phyloP scores from a whole-genome alignment of 2,797 vertebrate species.

The Pampus argenteus region DNA sequence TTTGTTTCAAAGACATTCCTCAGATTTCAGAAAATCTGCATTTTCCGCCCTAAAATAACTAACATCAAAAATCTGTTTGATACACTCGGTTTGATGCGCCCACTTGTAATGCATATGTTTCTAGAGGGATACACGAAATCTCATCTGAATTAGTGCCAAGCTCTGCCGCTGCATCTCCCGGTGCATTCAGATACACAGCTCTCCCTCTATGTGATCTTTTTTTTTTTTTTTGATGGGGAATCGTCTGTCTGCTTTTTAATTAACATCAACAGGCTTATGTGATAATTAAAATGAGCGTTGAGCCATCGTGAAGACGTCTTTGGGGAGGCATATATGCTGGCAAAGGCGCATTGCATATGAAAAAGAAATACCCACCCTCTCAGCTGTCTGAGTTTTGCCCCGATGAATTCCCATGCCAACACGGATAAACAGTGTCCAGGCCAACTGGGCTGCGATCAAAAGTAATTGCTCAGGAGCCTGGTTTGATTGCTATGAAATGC shows the following conservation, averaged over 20 bases:
- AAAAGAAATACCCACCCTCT: conserved; percentile 60
- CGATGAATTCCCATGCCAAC: conserved; percentile 56
- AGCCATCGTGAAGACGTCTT: conserved; percentile 71
- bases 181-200: conserved; percentile 34
- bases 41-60: conserved; percentile 7
- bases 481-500: conserved; percentile 69
- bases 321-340: conserved; percentile 68
- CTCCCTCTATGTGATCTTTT: conserved; percentile 59
- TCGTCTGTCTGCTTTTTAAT: conserved; percentile 82
- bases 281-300: conserved; percentile 83
- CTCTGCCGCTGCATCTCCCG: conserved; percentile 15
- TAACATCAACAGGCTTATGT: conserved; percentile 79
- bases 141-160: conserved; percentile 48
- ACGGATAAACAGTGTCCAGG: conserved; percentile 64
- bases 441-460: conserved; percentile 74
- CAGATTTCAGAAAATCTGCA: conserved; percentile 33
- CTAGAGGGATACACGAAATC: conserved; percentile 33
- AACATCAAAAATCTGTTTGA: conserved; percentile 39
- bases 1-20: not conserved
- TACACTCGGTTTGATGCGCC: conserved; percentile 33
- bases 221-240: conserved; percentile 64
- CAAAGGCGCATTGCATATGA: conserved; percentile 55
- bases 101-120: conserved; percentile 41
- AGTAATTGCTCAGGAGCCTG: conserved; percentile 70
- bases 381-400: conserved; percentile 57